Base-by-base conservation (phyloP, 2,888 invertebrate species). In the Augochlorella aurata region DNA sequence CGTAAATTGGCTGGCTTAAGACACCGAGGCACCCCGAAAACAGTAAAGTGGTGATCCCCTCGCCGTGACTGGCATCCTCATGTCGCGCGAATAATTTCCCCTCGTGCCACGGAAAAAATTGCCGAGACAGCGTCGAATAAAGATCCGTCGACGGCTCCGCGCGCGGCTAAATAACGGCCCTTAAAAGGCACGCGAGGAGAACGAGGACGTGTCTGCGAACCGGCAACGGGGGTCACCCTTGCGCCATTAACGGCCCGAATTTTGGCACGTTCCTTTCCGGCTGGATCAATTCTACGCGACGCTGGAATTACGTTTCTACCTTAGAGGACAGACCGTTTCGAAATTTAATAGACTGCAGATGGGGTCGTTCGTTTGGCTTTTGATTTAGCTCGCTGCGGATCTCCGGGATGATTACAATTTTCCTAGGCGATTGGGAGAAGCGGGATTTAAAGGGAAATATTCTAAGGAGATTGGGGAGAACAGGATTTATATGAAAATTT, bases 1-100 rank as follows among this genome's bases (percentile, higher is more conserved):
- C 84, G 88, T 88, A 88, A 88, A 88, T 88, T 88, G 89, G 87
- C 79, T 82, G 74, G 89, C 87, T 89, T 84, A 86, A 80, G 82
- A 82, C 85, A 79, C 82, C 85, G 68, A 79, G 81, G 81, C 83
- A 77, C n/a, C 77, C 77, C 84, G 81, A 88, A 87, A 88, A 88
- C 88, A 81, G 89, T 84, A 85, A 85, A 82, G 74, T 50, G 84
- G 79, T 79, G 88, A 85, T 83, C 85, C 81, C 80, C 29, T 14
- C 70, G 79, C 45, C 85, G 84, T 87, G 85, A 82, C 83, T 74
- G 72, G 89, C 84, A 85, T 88, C 81, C 82, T 49, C 70, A 61
- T 54, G 54, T 29, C 66, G 75, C 52, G 45, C 45, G 79, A 83
- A 84, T 84, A 85, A 86, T 89, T 81, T 74, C 61, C 69, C 24